phyloP scores from a whole-genome alignment of 30 jellyfish, hydroid and myxozoan species.

The Hydractinia symbiolongicarpus region DNA sequence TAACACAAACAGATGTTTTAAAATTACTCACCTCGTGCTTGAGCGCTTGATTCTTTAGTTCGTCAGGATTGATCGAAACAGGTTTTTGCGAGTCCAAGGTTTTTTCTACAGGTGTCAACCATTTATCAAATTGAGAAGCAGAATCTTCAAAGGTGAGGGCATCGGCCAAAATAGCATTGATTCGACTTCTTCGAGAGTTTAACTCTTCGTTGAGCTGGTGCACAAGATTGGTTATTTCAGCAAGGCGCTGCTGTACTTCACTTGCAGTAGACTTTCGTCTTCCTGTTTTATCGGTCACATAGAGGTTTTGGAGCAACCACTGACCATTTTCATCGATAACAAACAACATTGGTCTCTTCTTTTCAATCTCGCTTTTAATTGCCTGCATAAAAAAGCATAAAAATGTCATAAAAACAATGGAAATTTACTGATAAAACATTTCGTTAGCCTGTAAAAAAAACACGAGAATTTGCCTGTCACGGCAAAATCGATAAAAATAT shows the following conservation, averaged over 20 bases:
- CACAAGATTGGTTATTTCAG: slow-evolving; percentile 32
- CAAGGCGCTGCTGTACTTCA: slow-evolving; percentile 47
- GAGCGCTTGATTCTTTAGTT: slow-evolving; percentile 43
- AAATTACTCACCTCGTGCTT: slow-evolving; percentile 42
- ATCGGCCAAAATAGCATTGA: slow-evolving; percentile 40
- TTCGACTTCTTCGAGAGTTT: slow-evolving; percentile 34
- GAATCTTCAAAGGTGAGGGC: slow-evolving; percentile 59
- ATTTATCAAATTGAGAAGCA: slow-evolving; percentile 60
- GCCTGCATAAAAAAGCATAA: slow-evolving; percentile 29
- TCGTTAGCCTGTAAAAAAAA: not conserved
- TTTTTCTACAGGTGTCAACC: slow-evolving; percentile 75
- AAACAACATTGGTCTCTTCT: slow-evolving; percentile 34
- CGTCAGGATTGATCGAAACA: slow-evolving; percentile 56
- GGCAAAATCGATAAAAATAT: too few relatives aligned
- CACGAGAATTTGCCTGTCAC: too few relatives aligned
- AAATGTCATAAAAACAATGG: not conserved
- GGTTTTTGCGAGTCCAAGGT: slow-evolving; percentile 54
- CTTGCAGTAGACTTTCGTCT: slow-evolving; percentile 46
- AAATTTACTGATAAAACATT: too few relatives aligned
- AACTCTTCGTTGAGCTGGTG: slow-evolving; percentile 51
- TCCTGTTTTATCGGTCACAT: slow-evolving; percentile 49
- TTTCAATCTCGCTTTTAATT: slow-evolving; percentile 58
- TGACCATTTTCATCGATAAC: slow-evolving; percentile 65
- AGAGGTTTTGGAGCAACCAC: slow-evolving; percentile 67
- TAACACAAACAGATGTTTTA: not conserved